Base-by-base conservation (phyloP, 1,140 invertebrate species). In the Psix sp. region DNA sequence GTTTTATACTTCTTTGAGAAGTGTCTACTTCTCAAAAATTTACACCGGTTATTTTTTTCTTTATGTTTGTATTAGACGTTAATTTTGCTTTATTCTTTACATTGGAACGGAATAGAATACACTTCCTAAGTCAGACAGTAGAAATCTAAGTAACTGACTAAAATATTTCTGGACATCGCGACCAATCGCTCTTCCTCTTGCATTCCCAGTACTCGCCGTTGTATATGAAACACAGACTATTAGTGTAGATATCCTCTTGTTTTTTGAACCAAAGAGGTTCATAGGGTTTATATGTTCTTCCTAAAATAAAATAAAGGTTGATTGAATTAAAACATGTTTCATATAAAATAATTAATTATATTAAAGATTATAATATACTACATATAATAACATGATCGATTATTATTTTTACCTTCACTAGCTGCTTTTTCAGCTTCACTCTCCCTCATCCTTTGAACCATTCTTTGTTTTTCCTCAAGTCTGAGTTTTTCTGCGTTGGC, bases 401-500 rank as follows among this genome's bases (percentile, higher is more conserved):
- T 10, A 3, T 9, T 16, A 35, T 3, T 26, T 18, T 46, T 81
- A 92, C 93, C 92, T 88, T 92, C 89, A 46, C 87, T 87, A 24
- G 93, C 91, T n/a, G 94, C 93, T 73, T 88, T 84, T 86, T 97
- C 96, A 0, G 94, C 93, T 54, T 94, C 93, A 9, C 89, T 82
- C 85, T 98, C 96, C 0, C 94, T 89, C 67, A 89, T 80, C 60
- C 94, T 89, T 35, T 95, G 88, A 35, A 87, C 90, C 14, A 89
- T 84, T 49, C 95, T 90, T 87, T 99, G 98, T 86, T 99, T 98
- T 80, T 99, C 97, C 87, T 99, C 98, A 0, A 99, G 87, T 36
- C 93, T 88, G 17, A 93, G 83, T 87, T 99, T 99, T 80, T 95
- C 93, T 10, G 90, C 84, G 88, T 99, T 99, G 20, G 98, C 98